Percentiles rank a stretch among this genome's conserved stretches.
Conservation (phyloP, 2,113 vertebrate genomes). For the Alosa alosa region DNA sequence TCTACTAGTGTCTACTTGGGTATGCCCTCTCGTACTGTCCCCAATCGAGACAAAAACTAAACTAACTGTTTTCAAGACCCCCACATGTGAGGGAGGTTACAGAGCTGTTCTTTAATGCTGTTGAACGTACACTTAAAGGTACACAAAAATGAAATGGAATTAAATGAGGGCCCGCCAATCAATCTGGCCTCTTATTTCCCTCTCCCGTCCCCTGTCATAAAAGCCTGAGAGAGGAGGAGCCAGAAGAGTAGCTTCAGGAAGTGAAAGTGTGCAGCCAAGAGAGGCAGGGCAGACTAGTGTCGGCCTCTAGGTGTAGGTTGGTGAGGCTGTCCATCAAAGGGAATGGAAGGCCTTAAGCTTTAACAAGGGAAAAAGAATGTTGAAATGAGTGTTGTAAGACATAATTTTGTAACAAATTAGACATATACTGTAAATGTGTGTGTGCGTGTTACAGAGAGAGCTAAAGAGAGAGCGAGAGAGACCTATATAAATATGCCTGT, state of each 20-base stretch:
- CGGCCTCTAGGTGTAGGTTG: constrained; percentile 2
- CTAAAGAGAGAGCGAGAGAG: background rate
- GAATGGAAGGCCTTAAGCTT: background rate
- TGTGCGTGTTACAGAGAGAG: background rate
- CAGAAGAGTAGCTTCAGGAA: background rate
- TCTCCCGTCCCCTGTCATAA: background rate
- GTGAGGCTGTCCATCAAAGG: constrained; percentile 13
- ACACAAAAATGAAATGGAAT: background rate
- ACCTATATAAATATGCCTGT: background rate
- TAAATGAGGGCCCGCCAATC: background rate
- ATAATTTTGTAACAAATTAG: constrained; percentile 18
- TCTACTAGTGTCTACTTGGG: background rate
- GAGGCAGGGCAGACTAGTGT: background rate
- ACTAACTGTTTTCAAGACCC: background rate
- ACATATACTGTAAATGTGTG: background rate
- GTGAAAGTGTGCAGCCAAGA: background rate
- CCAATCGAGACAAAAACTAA: background rate
- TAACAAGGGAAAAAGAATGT: constrained; percentile 25
- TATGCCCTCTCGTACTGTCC: background rate
- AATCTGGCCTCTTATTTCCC: background rate
- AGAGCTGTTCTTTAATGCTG: background rate
- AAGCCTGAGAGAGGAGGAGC: background rate
- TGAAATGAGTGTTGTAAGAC: background rate
- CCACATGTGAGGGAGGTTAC: background rate
- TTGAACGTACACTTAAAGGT: background rate